These are phyloP conservation scores for Stenurella melanura DNA, from an alignment of 2,888 invertebrate species.

Conservation along the genomic window DNA sequence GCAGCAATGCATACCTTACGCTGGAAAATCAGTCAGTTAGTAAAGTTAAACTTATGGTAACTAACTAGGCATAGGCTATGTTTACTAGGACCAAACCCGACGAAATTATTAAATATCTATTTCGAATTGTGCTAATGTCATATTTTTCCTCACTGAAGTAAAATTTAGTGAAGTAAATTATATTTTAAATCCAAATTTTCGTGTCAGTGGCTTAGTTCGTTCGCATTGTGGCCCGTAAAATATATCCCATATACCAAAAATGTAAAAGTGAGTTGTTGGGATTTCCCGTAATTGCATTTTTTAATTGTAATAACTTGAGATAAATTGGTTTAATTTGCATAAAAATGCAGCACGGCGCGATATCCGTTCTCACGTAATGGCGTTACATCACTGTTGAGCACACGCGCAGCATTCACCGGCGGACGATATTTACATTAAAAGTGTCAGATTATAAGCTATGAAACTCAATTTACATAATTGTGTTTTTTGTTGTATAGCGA, in stretches of 20 bases:
- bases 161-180: not conserved
- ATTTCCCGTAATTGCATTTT: constrained; percentile 54
- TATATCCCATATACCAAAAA: constrained; percentile 7
- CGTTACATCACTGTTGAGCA: constrained; percentile 60
- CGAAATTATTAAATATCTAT: not conserved
- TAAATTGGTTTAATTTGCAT: constrained; percentile 67
- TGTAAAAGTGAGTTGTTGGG: constrained; percentile 24
- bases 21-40: too few species aligned
- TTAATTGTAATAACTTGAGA: constrained; percentile 64
- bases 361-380: constrained; percentile 63
- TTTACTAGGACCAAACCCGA: too few species aligned
- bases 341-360: constrained; percentile 62
- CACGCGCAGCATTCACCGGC: constrained; percentile 43
- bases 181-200: not conserved
- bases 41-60: too few species aligned
- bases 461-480: constrained; percentile 68
- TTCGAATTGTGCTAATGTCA: not conserved
- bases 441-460: constrained; percentile 70
- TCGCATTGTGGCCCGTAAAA: not conserved
- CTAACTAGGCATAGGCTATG: too few species aligned
- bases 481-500: constrained; percentile 58
- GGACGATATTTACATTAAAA: constrained; percentile 68
- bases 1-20: too few species aligned
- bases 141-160: not conserved
- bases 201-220: not conserved